Evolutionary conservation across 2,797 vertebrate species (phyloP), one percentile per base, ranked within the genome.

Genomic region (Acrossocheilus fasciatus): DNA sequence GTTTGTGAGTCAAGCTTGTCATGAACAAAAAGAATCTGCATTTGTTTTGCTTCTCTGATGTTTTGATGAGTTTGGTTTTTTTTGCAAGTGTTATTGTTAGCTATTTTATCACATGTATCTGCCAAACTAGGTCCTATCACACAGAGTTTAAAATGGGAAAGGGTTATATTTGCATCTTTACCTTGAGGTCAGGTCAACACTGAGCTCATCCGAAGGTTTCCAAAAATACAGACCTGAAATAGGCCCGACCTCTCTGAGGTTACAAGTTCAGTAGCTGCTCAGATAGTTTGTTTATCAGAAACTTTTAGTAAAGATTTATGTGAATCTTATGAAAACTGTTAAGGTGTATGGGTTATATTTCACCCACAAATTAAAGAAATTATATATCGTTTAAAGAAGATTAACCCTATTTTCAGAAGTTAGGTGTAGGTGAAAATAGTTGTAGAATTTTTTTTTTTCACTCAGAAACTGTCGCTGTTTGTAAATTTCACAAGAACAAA

Each of bases 221-320:
- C 82, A 87, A 81, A 87, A 87, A 87, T 87, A 87, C 82, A 81
- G 54, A 87, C 30, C 75, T 72, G 45, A 87, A 87, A 87, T 84
- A 84, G 45, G 45, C 69, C 45, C 76, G 54, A 73, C 82, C 54
- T 64, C 68, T 72, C 12, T 59, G 66, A 47, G 66, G 73, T 52
- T 69, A 84, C 26, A 74, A 74, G 82, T 80, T 87, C 59, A 81
- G 34, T 39, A 81, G 69, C 86, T 57, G 36, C 45, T 66, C 3
- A 41, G 57, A 83, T 74, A 45, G 57, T 74, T 36, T 84, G 82
- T 74, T 87, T 75, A 80, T 84, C 39, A 45, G 17, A 45, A 26
- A 30, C 7, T 0, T 80, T 41, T 69, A 68, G n/a, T 84, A 87
- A 81, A 86, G 52, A 64, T 43, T 69, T 68, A n/a, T 41, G 10